phyloP scores from a whole-genome alignment of 2,888 invertebrate genomes.

The Cancer borealis region DNA sequence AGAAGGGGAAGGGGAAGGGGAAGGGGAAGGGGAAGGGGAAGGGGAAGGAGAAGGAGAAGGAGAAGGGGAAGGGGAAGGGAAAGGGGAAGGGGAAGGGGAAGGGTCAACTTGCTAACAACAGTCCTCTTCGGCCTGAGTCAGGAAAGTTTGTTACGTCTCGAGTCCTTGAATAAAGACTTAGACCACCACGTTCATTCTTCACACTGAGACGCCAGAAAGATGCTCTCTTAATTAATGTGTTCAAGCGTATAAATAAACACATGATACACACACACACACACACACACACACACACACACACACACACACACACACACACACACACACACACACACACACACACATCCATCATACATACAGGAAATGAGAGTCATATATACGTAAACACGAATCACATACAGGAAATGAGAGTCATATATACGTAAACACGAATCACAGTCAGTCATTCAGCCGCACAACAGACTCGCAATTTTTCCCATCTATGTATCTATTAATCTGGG shows the following conservation, averaged over 20 bases:
- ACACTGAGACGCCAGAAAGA: not conserved
- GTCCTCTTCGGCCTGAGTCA: not conserved
- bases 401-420: constrained; percentile 9
- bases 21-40: not conserved
- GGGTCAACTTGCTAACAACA: constrained; percentile 1
- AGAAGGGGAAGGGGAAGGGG: not conserved
- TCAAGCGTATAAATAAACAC: not conserved
- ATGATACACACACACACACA: not conserved
- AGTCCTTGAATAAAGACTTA: not conserved
- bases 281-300: no score
- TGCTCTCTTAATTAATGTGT: not conserved
- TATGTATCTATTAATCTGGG: not conserved
- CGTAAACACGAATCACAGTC: constrained; percentile 33
- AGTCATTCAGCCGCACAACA: not conserved
- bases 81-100: not conserved
- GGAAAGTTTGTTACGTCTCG: not conserved
- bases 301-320: not conserved
- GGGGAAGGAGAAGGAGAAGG: not conserved
- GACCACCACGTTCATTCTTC: not conserved
- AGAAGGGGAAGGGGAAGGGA: not conserved
- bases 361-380: no score
- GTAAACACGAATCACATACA: not conserved
- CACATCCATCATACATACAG: constrained; percentile 29
- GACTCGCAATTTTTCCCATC: not conserved
- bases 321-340: not conserved